Percentiles rank a stretch among this genome's conserved stretches.
phyloP scores from a whole-genome alignment of 2,888 invertebrate genomes.

The Chaetoderma sp. region DNA sequence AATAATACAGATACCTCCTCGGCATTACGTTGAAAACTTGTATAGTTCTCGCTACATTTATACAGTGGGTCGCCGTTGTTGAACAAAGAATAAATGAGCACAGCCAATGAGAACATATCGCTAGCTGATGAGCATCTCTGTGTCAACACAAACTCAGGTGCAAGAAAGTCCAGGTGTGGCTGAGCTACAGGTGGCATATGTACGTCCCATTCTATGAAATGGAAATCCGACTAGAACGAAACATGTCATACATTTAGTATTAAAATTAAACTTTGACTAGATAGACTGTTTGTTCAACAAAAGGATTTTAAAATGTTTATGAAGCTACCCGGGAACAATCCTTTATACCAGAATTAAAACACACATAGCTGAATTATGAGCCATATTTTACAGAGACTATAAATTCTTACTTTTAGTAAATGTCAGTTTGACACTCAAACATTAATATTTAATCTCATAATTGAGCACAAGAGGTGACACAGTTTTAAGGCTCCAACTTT shows the following conservation, averaged over 20 bases:
- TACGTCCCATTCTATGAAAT: constrained; percentile 82
- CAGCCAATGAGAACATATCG: constrained; percentile 93
- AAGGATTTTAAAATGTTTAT: too few species aligned
- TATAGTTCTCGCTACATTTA: constrained; percentile 68
- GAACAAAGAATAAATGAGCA: constrained; percentile 81
- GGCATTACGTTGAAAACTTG: constrained; percentile 78
- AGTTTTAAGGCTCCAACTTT: too few species aligned
- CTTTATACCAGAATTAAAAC: too few species aligned
- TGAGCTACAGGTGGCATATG: constrained; percentile 81
- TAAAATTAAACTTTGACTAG: constrained; percentile 3
- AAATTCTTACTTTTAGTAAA: too few species aligned
- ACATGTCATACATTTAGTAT: too few species aligned
- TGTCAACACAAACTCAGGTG: constrained; percentile 87
- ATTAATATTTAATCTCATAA: too few species aligned
- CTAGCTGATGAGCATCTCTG: constrained; percentile 82
- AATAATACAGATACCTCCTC: constrained; percentile 74
- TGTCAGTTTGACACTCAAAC: too few species aligned
- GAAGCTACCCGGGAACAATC: too few species aligned
- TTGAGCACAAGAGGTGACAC: too few species aligned
- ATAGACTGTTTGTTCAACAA: too few species aligned
- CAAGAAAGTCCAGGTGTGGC: constrained; percentile 85
- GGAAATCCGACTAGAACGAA: constrained; percentile 77
- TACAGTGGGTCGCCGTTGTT: constrained; percentile 75
- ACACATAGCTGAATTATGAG: too few species aligned
- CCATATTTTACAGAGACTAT: too few species aligned